These are phyloP conservation scores for Cassiopea andromeda DNA, from an alignment of 30 jellyfish, hydroid and myxozoan genomes.

Conservation along the genomic window DNA sequence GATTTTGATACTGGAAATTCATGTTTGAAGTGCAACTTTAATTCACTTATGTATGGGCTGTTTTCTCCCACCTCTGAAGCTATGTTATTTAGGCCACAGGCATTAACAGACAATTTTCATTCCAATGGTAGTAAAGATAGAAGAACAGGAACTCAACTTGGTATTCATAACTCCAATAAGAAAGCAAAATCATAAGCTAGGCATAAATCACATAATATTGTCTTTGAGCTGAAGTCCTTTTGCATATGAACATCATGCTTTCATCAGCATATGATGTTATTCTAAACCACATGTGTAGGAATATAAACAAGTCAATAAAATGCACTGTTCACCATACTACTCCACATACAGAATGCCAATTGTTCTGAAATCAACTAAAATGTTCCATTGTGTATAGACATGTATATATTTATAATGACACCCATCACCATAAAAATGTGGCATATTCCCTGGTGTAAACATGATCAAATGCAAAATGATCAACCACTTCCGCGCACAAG, in stretches of 20 bases:
- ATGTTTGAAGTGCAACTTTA: constrained; percentile 4
- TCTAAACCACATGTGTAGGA: background rate
- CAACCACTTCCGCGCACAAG: constrained; percentile 92
- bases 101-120: constrained; percentile 10
- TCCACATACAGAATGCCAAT: constrained; percentile 16
- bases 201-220: constrained; percentile 69
- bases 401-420: background rate
- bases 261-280: background rate
- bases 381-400: background rate
- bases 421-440: constrained; percentile 61
- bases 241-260: constrained; percentile 17
- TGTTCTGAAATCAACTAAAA: constrained; percentile 22
- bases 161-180: constrained; percentile 58
- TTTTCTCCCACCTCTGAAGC: constrained; percentile 2
- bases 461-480: background rate
- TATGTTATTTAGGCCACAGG: constrained; percentile 6
- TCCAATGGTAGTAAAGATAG: constrained; percentile 37
- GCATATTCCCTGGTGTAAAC: constrained; percentile 16
- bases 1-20: background rate
- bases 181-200: constrained; percentile 71
- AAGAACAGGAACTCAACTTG: constrained; percentile 49
- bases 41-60: constrained; percentile 12
- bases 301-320: background rate
- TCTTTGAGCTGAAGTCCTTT: constrained; percentile 37
- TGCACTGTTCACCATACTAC: background rate